Base-by-base conservation (phyloP, 1,140 invertebrate genomes). In the Aleiodes sp. region DNA sequence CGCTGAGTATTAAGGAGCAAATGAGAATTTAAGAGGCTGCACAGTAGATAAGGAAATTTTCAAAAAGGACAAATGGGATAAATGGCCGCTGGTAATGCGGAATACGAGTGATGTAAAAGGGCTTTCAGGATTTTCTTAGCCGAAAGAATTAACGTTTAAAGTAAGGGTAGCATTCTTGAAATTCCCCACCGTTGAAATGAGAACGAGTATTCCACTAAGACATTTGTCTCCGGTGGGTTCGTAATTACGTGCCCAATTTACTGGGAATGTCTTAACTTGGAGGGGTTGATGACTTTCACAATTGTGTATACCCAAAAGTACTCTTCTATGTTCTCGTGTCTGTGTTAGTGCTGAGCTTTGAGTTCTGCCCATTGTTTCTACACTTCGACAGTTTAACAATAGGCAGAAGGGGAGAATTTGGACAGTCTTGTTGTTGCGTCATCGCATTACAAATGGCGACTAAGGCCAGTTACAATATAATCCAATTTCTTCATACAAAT, bases 241-340 rank as follows among this genome's bases (percentile, higher is more conserved):
- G 69, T 73, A 73, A 73, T 72, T 68, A 70, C 67, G 63, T 70
- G 12, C 56, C 66, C 70, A 70, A 73, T 75, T 73, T 73, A 57
- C 70, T 64, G 62, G 62, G 68, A 65, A 68, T 65, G 62, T 72
- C 68, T 75, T 73, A 70, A 73, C 65, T 71, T 29, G n/a, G n/a
- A n/a, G n/a, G n/a, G 52, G n/a, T n/a, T n/a, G n/a, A n/a, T n/a
- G n/a, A n/a, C n/a, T n/a, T n/a, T n/a, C n/a, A n/a, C n/a, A n/a
- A n/a, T n/a, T n/a, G n/a, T n/a, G n/a, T n/a, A n/a, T n/a, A n/a
- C n/a, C n/a, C n/a, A n/a, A n/a, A n/a, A n/a, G n/a, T n/a, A n/a
- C n/a, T n/a, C n/a, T n/a, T n/a, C n/a, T n/a, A n/a, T n/a, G n/a
- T n/a, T n/a, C n/a, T n/a, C n/a, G n/a, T 33, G 43, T 37, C 3